phyloP scores from a whole-genome alignment of 2,113 vertebrate genomes.

The Odontesthes bonariensis region DNA sequence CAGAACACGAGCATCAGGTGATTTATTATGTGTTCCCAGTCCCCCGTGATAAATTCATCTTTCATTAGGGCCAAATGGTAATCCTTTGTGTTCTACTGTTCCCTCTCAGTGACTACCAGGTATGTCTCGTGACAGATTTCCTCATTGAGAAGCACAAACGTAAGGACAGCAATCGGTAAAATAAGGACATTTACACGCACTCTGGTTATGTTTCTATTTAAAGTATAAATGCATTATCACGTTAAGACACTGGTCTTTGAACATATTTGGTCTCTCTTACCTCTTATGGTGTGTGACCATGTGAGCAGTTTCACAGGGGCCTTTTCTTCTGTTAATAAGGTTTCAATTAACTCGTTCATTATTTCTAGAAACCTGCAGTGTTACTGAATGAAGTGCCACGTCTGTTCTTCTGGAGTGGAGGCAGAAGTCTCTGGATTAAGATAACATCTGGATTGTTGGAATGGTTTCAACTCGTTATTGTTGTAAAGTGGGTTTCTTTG shows the following conservation, averaged over 20 bases:
- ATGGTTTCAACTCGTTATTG: too few species aligned
- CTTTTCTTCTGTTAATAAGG: constrained; percentile 3
- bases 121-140: constrained; percentile 4
- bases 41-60: constrained; percentile 43
- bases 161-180: background rate
- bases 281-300: background rate
- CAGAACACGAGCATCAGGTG: constrained; percentile 49
- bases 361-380: background rate
- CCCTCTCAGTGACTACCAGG: constrained; percentile 3
- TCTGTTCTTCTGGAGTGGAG: background rate
- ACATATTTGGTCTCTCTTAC: background rate
- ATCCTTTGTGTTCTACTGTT: constrained; percentile 24
- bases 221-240: background rate
- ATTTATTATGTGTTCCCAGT: constrained; percentile 51
- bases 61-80: constrained; percentile 33
- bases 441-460: background rate
- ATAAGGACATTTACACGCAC: background rate
- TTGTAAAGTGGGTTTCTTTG: too few species aligned
- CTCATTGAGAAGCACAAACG: background rate
- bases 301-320: background rate
- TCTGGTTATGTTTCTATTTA: background rate
- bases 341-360: background rate
- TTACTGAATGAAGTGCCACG: background rate
- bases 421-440: background rate
- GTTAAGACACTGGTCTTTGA: background rate